Evolutionary conservation across 2,797 vertebrate genomes (phyloP), one percentile per base, ranked within the genome.

Genomic region (Holocentrus rufus): DNA sequence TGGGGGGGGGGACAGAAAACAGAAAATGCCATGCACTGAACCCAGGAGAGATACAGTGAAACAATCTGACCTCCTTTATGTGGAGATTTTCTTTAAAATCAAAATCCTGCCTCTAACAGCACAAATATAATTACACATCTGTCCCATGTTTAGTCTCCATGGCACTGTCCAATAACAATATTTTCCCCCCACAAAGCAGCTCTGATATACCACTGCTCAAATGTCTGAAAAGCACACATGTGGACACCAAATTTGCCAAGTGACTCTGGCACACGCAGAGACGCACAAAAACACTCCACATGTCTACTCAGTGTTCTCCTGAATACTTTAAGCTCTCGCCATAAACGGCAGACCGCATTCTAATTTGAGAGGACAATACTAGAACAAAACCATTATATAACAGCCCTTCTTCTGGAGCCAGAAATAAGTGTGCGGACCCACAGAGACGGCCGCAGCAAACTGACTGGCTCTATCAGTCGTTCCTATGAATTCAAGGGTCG

Each of bases 291-390:
- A 2, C 17, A 53, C 53, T 42, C 23, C 15, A 49, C 46, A 53
- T 65, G 54, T 65, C 74, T 74, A 57, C 13, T 50, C 17, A 14
- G 15, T 7, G 53, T 42, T 42, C 4, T 50, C 42, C 65, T 11
- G 42, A 55, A 52, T 42, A 7, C 60, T 62, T 59, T 22, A 56
- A 7, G 53, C 18, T n/a, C 13, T 61, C 7, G 1, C 53, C 30
- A 77, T 53, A 77, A 83, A 82, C 63, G 46, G 76, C 65, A 85
- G 25, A 44, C 15, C 25, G 42, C 55, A 17, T 50, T 67, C 70
- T 7, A 65, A 18, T 75, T 77, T 57, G n/a, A 77, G 56, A 81
- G 59, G 55, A 87, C 79, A 87, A 80, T 61, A 60, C 50, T 25
- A 46, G 49, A 73, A 64, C 20, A 30, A 62, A 20, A 46, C 36